Base-by-base conservation (phyloP, 2,888 invertebrate species). In the Pseudolycoriella hygida region DNA sequence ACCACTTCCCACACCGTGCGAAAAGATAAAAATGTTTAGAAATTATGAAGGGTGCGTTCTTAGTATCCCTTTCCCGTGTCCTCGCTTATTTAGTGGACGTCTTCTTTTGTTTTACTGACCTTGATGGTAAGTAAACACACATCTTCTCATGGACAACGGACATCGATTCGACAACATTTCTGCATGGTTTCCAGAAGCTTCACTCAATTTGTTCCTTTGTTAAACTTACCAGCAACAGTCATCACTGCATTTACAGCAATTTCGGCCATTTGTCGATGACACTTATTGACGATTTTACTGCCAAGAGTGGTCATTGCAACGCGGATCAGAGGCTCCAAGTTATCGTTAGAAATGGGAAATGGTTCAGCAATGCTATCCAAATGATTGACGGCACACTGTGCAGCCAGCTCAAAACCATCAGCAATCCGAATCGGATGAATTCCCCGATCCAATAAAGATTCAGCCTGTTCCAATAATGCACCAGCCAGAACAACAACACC, bases 381-480 rank as follows among this genome's bases (percentile, higher is more conserved):
- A 59, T 92, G 85, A 34, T 80, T 72, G 1, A 85, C 74, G 0
- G 94, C 93, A 46, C 79, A 76, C 51, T 88, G 84, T 1, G 96
- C 92, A 0, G 98, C 98, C 66, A 96, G 69, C 65, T 99, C 97
- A 60, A 89, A 99, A 41, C 98, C 98, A 67, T 99, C 98, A 5
- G 98, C 96, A 54, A 98, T 92, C 54, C 97, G 80, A 56, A 97
- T 94, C 0, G 98, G 98, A 64, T 99, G 98, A 60, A 99, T 94
- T 38, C 98, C 98, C 56, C 88, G 84, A 68, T 98, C 96, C 3
- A 98, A 64, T 11, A 98, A 67, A 50, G 76, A 72, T 54, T 93
- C 88, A 0, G 98, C 96, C 62, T 97, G 93, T 59, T 98, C 97
- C 46, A 98, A 63, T 2, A 99, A 71, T 2, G 97, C 92, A 59